Percentiles rank a stretch among this genome's conserved stretches.
Evolutionary conservation across 2,888 invertebrate species (phyloP).

Genomic region (Abrostola tripartita): DNA sequence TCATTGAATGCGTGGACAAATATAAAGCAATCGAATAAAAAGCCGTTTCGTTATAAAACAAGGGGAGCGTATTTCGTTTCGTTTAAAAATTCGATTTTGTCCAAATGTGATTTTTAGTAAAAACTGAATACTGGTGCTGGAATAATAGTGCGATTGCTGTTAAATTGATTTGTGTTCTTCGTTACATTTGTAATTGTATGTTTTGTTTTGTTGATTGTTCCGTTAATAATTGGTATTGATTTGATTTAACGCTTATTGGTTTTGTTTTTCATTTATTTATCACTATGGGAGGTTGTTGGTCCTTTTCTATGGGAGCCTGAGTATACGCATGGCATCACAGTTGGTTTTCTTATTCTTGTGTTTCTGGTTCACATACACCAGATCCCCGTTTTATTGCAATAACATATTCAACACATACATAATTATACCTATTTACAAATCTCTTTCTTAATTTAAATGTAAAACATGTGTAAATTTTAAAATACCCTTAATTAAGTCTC

Average conservation of each 20-base stretch:
- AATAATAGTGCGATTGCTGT: conserved; percentile 34
- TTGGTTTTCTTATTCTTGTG: no score
- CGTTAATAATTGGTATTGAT: conserved; percentile 10
- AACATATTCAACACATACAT: no score
- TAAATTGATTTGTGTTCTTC: conserved; percentile 41
- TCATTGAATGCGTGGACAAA: conserved; percentile 56
- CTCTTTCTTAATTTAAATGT: no score
- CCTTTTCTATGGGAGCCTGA: no score
- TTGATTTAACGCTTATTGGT: neutral
- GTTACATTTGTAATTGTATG: conserved; percentile 30
- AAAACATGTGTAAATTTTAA: no score
- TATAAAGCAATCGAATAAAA: conserved; percentile 59
- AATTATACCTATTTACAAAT: no score
- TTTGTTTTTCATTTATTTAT: neutral
- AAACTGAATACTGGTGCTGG: conserved; percentile 18
- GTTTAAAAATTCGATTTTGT: conserved; percentile 51
- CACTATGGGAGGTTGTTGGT: no score
- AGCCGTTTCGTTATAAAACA: conserved; percentile 49
- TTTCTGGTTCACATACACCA: no score
- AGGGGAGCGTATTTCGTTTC: conserved; percentile 34
- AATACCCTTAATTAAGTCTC: no score
- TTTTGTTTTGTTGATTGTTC: conserved; percentile 40
- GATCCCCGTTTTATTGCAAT: no score
- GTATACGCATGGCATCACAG: no score
- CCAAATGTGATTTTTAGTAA: conserved; percentile 47